Conservation (phyloP, 92 coral and sea anemone species). For the Anthopleura xanthogrammica region DNA sequence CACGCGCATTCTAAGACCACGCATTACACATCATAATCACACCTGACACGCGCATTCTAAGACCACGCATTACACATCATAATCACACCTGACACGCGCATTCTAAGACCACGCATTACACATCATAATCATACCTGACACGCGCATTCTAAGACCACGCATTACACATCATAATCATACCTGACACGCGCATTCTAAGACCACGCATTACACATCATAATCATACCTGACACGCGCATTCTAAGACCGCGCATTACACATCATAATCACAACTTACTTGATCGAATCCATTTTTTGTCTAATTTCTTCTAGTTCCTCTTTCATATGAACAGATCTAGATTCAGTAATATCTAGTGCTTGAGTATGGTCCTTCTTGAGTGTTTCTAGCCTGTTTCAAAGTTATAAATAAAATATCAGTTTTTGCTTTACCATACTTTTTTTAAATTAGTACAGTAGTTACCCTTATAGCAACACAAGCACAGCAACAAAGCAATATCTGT, state of each 20-base stretch:
- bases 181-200: neutral
- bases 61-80: neutral
- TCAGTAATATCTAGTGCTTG: constrained; percentile 67
- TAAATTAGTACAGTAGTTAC: too few relatives aligned
- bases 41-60: neutral
- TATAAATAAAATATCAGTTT: neutral
- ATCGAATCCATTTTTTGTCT: constrained; percentile 59
- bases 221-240: neutral
- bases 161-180: neutral
- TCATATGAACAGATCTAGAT: constrained; percentile 45
- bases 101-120: neutral
- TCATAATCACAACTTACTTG: constrained; percentile 40
- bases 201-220: neutral
- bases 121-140: neutral
- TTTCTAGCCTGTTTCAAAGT: constrained; percentile 40
- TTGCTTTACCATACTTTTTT: too few relatives aligned
- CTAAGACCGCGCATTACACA: neutral
- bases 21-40: neutral
- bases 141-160: neutral
- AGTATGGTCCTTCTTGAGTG: constrained; percentile 57
- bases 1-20: neutral
- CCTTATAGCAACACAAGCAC: too few relatives aligned
- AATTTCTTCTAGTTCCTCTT: constrained; percentile 52
- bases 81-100: neutral
- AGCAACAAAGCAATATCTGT: too few relatives aligned